phyloP scores from a whole-genome alignment of 2,113 vertebrate species.

The Cynopterus brachyotis region DNA sequence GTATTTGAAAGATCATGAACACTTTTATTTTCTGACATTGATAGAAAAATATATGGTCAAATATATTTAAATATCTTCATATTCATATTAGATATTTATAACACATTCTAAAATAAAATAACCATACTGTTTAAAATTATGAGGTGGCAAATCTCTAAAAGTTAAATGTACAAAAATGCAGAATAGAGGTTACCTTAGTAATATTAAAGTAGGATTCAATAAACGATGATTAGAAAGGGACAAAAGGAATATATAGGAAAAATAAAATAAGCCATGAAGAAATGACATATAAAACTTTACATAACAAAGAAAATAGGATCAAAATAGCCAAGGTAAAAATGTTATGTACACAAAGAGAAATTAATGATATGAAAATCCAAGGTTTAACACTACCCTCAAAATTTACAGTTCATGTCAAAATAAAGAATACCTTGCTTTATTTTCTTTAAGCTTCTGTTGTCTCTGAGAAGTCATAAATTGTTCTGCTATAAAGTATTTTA shows the following conservation, averaged over 20 bases:
- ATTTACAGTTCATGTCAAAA: background rate
- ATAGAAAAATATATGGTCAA: background rate
- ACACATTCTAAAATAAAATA: constrained; percentile 4
- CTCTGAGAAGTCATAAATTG: background rate
- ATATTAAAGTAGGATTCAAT: background rate
- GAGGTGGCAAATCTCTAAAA: background rate
- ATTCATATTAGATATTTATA: background rate
- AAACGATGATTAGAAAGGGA: background rate
- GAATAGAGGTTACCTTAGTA: background rate
- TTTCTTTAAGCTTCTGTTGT: background rate
- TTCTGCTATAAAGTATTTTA: background rate
- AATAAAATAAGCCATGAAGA: background rate
- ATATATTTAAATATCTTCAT: background rate
- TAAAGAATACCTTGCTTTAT: background rate
- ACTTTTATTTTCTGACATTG: background rate
- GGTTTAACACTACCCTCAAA: background rate
- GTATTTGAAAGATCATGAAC: background rate
- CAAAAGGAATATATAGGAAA: background rate
- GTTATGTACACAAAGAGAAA: background rate
- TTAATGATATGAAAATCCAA: background rate
- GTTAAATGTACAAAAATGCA: background rate
- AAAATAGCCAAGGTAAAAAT: background rate
- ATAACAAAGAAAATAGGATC: background rate
- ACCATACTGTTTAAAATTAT: background rate
- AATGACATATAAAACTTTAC: background rate